Conservation (phyloP, 2,113 vertebrate species). For the Ploceus nigricollis region DNA sequence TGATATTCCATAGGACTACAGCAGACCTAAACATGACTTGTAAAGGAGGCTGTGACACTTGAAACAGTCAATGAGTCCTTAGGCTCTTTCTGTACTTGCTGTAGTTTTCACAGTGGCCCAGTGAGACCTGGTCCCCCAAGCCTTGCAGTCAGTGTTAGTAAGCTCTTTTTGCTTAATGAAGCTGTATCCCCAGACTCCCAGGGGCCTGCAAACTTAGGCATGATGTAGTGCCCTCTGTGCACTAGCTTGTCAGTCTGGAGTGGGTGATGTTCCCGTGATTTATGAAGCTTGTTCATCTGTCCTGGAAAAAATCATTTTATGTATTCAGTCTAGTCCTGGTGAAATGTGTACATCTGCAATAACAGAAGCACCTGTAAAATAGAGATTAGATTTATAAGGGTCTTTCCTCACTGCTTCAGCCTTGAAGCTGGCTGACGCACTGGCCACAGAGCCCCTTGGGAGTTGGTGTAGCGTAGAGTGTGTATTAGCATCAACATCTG, state of each 20-base stretch:
- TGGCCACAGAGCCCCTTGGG: background rate
- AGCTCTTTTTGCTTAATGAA: background rate
- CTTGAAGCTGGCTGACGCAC: background rate
- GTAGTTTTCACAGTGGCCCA: background rate
- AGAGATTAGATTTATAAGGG: background rate
- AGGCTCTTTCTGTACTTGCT: background rate
- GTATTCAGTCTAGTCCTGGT: background rate
- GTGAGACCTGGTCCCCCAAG: background rate
- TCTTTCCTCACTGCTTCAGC: background rate
- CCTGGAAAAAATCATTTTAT: background rate
- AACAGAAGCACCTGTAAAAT: background rate
- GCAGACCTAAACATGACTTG: background rate
- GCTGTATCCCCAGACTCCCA: background rate
- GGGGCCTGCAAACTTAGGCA: background rate
- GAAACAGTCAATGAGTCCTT: background rate
- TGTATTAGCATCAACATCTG: background rate
- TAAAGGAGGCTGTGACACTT: background rate
- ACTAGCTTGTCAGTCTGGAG: background rate
- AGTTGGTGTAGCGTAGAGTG: rapidly evolving
- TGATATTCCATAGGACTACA: background rate
- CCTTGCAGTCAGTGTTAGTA: background rate
- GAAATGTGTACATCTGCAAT: background rate
- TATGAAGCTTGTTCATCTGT: background rate
- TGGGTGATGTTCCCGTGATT: background rate
- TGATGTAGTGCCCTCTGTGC: background rate